Conservation (phyloP, 2,113 vertebrate genomes). For the Polypterus senegalus region DNA sequence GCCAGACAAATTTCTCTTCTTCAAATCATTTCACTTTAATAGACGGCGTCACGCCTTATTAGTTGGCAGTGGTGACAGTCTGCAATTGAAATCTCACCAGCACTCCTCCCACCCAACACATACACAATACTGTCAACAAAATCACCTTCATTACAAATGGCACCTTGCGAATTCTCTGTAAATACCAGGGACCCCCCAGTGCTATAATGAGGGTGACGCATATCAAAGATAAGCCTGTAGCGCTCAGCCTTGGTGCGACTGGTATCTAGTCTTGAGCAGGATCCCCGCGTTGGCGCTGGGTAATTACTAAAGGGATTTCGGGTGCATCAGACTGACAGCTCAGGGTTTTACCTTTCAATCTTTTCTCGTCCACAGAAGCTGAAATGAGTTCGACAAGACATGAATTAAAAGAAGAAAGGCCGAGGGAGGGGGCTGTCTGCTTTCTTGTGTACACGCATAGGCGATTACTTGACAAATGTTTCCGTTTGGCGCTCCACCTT, state of each 20-base stretch:
- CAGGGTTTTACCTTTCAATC: slow-evolving; percentile 5
- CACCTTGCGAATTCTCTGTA: slow-evolving; percentile 2
- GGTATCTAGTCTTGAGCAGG: slow-evolving; percentile 8
- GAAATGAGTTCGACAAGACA: neutral
- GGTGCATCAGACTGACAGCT: slow-evolving; percentile 1
- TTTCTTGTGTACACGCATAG: no score
- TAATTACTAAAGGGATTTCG: slow-evolving; percentile 7
- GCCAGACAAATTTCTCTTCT: no score
- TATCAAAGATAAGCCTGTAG: slow-evolving; percentile 2
- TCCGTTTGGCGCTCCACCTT: no score
- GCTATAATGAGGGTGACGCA: slow-evolving; percentile 11
- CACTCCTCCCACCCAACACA: no score
- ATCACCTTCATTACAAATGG: slow-evolving; percentile 10
- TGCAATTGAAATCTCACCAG: no score
- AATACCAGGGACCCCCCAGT: neutral
- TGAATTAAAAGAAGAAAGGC: slow-evolving; percentile 2
- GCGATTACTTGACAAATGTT: no score
- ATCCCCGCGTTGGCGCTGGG: neutral
- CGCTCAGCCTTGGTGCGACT: neutral
- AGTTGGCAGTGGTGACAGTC: no score
- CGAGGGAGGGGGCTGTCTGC: no score
- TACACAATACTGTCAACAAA: neutral
- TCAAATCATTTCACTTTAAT: no score
- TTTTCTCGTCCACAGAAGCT: neutral
- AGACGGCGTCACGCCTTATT: no score